phyloP scores from a whole-genome alignment of 2,888 invertebrate species.

The Andrena haemorrhoa region DNA sequence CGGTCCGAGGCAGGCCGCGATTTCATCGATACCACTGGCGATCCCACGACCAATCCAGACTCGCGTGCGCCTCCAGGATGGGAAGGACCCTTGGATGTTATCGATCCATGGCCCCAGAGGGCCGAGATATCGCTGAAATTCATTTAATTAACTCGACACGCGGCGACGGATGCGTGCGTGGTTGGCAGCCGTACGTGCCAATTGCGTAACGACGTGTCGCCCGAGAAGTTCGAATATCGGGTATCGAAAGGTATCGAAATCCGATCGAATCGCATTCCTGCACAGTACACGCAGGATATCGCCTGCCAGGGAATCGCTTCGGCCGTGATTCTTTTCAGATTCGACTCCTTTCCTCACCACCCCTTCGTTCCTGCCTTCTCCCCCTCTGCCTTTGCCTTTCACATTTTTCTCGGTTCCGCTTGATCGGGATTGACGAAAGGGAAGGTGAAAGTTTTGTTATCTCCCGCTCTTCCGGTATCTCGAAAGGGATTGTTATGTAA shows the following conservation, averaged over 20 bases:
- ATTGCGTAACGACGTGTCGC: slow-evolving; percentile 56
- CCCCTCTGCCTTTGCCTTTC: slow-evolving; percentile 2
- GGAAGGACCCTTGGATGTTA: slow-evolving; percentile 20
- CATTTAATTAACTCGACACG: slow-evolving; percentile 56
- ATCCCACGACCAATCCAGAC: slow-evolving; percentile 23
- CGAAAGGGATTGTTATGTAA: slow-evolving; percentile 15
- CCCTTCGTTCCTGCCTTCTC: not conserved
- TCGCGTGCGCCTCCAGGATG: slow-evolving; percentile 48
- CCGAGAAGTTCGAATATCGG: slow-evolving; percentile 55
- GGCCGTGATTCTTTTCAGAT: slow-evolving; percentile 4
- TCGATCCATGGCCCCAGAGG: slow-evolving; percentile 15
- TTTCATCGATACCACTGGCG: slow-evolving; percentile 27
- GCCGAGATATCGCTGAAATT: slow-evolving; percentile 43
- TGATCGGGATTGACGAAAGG: slow-evolving; percentile 15
- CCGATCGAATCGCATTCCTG: slow-evolving; percentile 70
- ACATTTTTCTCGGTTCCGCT: slow-evolving; percentile 1
- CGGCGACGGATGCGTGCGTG: slow-evolving; percentile 26
- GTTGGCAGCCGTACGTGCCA: slow-evolving; percentile 12
- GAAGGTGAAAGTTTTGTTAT: slow-evolving; percentile 31
- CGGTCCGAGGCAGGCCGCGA: slow-evolving; percentile 31
- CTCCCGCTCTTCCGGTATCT: slow-evolving; percentile 10
- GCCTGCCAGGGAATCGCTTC: slow-evolving; percentile 32
- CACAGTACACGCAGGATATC: slow-evolving; percentile 49
- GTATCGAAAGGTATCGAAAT: slow-evolving; percentile 74
- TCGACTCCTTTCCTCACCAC: not conserved